Conservation (phyloP, 2,888 invertebrate genomes). For the Fabriciana adippe region DNA sequence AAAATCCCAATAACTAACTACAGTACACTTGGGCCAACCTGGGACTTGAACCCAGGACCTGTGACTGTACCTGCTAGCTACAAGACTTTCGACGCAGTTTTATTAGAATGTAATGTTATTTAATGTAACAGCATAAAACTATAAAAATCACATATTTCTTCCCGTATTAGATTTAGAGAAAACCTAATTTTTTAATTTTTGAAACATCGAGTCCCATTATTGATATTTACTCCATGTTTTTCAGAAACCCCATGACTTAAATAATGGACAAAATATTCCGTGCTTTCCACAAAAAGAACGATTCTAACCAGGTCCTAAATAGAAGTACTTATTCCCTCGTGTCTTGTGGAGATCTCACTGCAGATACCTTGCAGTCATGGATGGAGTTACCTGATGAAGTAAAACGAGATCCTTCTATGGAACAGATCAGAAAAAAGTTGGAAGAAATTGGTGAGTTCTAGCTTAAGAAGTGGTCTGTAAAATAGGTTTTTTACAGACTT, state of each 20-base stretch:
- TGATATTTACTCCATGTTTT: not conserved
- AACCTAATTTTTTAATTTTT: not conserved
- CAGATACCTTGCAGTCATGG: conserved; percentile 81
- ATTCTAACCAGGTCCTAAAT: conserved; percentile 55
- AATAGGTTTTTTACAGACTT: too few relatives aligned
- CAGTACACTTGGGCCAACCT: too few relatives aligned
- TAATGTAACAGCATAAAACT: too few relatives aligned
- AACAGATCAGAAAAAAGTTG: conserved; percentile 72
- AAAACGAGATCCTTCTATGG: conserved; percentile 83
- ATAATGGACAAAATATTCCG: conserved; percentile 34
- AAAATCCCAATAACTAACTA: too few relatives aligned
- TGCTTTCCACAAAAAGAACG: conserved; percentile 21
- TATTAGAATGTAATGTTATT: too few relatives aligned
- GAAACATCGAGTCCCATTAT: too few relatives aligned
- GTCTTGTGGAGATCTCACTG: conserved; percentile 71
- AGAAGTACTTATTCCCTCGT: conserved; percentile 59
- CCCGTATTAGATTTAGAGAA: not conserved
- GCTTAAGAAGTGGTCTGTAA: too few relatives aligned
- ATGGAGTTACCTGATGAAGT: conserved; percentile 82
- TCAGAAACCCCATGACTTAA: not conserved
- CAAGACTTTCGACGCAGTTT: too few relatives aligned
- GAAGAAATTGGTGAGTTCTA: conserved; percentile 57
- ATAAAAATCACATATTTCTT: too few relatives aligned
- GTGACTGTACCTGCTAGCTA: too few relatives aligned
- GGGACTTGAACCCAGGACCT: too few relatives aligned